Evolutionary conservation across 1,140 invertebrate species (phyloP).

Genomic region (Drosophila ogumai): DNA sequence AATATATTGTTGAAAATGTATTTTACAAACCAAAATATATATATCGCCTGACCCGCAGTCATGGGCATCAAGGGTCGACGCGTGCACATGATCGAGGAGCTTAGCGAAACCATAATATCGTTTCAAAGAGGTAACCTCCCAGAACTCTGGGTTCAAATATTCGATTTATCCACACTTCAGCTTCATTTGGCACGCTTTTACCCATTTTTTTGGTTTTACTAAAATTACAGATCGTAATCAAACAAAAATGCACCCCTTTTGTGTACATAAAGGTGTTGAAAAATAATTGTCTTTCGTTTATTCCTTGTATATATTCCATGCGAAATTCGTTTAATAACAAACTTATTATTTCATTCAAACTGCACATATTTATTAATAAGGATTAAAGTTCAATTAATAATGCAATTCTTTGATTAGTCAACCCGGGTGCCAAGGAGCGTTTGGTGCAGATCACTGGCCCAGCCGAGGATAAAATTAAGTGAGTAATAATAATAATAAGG

Average conservation of each 20-base stretch:
- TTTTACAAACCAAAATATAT: conserved; percentile 72
- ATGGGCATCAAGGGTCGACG: conserved; percentile 99
- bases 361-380: not conserved
- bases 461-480: conserved; percentile 96
- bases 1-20: conserved; percentile 14
- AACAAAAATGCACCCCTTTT: conserved; percentile 1
- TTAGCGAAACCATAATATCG: conserved; percentile 98
- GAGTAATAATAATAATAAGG: too few relatives aligned
- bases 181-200: conserved; percentile 25
- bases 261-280: not conserved
- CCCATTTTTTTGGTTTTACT: conserved; percentile 1
- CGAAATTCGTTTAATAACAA: not conserved
- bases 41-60: conserved; percentile 87
- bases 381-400: not conserved
- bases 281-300: conserved; percentile 4
- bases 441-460: conserved; percentile 96
- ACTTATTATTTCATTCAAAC: not conserved
- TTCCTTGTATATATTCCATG: not conserved
- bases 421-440: conserved; percentile 95
- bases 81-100: conserved; percentile 98
- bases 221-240: conserved; percentile 1
- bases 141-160: conserved; percentile 10
- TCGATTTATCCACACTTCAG: not conserved
- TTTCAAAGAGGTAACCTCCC: conserved; percentile 96
- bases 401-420: conserved; percentile 87